Evolutionary conservation across 2,797 vertebrate species (phyloP), one percentile per base, ranked within the genome.

Genomic region (Macropodus opercularis): DNA sequence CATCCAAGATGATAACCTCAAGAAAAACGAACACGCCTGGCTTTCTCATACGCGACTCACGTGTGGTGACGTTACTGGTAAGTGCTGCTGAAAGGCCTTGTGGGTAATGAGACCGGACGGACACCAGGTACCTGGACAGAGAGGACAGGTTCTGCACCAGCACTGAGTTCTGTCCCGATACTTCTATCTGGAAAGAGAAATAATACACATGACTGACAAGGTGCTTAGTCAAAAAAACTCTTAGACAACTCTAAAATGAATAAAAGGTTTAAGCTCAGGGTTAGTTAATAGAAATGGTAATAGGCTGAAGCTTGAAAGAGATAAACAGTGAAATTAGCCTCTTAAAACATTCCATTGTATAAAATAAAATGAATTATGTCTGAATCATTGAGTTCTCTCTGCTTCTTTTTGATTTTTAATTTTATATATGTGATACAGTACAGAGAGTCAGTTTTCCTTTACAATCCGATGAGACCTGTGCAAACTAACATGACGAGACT

Each of bases 111-210:
- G 94, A 93, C 72, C 92, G 91, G 61, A 98, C 89, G 0, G 91
- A 93, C 41, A 98, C 88, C 11, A 92, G 90, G 52, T 98, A 98
- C 18, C 90, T 91, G 2, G 96, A 97, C 47, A 96, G 87, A 31
- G 97, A 97, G 0, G 93, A 94, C 46, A 98, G 88, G 34, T 93
- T 93, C 66, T 92, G 91, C 54, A 98, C 89, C 53, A 92, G 71
- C 29, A 93, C 90, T 0, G 92, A 94, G 51, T 92, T 93, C 57
- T 87, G 73, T 17, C 92, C 94, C n/a, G 88, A 89, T 43, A 94
- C 93, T 58, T 96, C 94, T 7, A 91, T 84, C 96, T 98, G 85
- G 13, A 69, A 43, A 70, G 12, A 76, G 34, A 55, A 46, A 18
- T 35, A 3, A 41, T 4, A 38, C 3, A 32, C 11, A n/a, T n/a